Conservation (phyloP, 2,888 invertebrate genomes). For the Suillia variegata region DNA sequence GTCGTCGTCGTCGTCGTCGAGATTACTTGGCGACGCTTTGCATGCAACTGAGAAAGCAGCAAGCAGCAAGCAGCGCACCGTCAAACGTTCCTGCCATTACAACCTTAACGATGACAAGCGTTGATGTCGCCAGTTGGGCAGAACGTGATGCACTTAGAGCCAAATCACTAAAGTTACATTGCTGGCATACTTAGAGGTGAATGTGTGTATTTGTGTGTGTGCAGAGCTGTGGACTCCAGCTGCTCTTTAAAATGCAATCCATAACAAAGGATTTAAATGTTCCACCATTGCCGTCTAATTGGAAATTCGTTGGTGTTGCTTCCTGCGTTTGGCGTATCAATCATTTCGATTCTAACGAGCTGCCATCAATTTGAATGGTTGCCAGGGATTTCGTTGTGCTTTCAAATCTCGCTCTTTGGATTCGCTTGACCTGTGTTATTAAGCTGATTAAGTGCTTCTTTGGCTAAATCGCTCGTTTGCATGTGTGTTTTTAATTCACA, state of each 20-base stretch:
- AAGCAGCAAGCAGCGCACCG: background rate
- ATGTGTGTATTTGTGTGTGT: background rate
- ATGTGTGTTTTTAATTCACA: too few relatives aligned
- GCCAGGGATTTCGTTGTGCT: background rate
- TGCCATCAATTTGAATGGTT: background rate
- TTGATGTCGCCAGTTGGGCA: constrained; percentile 47
- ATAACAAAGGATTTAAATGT: constrained; percentile 43
- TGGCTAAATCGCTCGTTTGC: background rate
- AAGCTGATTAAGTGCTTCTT: background rate
- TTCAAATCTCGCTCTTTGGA: background rate
- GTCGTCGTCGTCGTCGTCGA: background rate
- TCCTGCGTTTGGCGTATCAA: background rate
- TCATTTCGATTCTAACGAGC: background rate
- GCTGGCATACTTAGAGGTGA: background rate
- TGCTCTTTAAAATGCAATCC: constrained; percentile 44
- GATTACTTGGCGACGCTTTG: background rate
- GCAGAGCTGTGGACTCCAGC: background rate
- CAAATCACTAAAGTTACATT: background rate
- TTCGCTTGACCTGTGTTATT: background rate
- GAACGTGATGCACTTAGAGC: constrained; percentile 51
- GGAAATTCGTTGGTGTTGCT: constrained; percentile 28
- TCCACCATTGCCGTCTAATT: constrained; percentile 49
- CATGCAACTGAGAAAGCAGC: background rate
- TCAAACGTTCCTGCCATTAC: constrained; percentile 1
- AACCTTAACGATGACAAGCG: constrained; percentile 55